A percentile compares a stretch with the other conserved stretches of the same genome.
Conservation (phyloP, 2,113 vertebrate genomes). For the Lepus americanus region DNA sequence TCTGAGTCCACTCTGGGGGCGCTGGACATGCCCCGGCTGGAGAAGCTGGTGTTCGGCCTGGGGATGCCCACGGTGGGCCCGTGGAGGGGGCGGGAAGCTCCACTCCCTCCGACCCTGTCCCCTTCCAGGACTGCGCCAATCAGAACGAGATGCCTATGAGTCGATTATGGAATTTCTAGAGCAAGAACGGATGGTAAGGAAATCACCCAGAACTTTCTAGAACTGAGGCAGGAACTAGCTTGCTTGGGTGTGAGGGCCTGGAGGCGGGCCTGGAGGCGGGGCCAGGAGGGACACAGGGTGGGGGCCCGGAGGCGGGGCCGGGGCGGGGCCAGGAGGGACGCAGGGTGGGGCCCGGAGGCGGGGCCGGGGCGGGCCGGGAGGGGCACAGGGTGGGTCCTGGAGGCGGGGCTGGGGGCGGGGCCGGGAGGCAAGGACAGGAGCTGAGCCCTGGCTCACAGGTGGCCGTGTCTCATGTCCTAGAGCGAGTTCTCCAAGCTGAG, state of each 20-base stretch:
- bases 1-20: neutral
- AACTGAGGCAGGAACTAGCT: neutral
- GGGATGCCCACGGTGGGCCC: neutral
- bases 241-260: neutral
- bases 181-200: slow-evolving; percentile 57
- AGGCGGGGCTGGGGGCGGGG: too few relatives aligned
- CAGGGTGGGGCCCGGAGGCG: too few relatives aligned
- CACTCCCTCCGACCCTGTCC: neutral
- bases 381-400: too few relatives aligned
- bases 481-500: neutral
- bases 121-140: slow-evolving; percentile 65
- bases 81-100: fast-evolving
- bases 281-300: neutral
- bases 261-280: too few relatives aligned
- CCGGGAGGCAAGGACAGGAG: too few relatives aligned
- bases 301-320: too few relatives aligned
- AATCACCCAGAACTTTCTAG: neutral
- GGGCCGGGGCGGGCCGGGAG: too few relatives aligned
- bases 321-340: too few relatives aligned
- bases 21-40: neutral
- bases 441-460: too few relatives aligned
- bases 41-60: neutral
- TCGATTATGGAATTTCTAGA: slow-evolving; percentile 56
- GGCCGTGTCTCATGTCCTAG: slow-evolving; percentile 12
- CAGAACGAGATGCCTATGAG: slow-evolving; percentile 68